Evolutionary conservation across 2,888 invertebrate genomes (phyloP), one percentile per base, ranked within the genome.

Genomic region (Drosophila austrosaltans): DNA sequence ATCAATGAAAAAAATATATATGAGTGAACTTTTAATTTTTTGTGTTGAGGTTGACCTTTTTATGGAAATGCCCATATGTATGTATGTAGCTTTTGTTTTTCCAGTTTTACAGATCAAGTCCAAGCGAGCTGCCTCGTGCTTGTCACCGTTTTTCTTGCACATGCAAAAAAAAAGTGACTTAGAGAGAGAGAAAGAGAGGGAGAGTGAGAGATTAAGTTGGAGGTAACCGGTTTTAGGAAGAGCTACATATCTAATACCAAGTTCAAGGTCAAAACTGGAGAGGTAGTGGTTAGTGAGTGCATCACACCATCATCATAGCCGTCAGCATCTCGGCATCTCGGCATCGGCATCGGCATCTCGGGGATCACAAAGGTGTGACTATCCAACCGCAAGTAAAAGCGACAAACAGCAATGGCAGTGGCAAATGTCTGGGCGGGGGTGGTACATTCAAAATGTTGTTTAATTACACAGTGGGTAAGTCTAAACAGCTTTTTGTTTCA

Each of bases 231-330:
- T 48, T 87, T 87, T 75, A 59, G 63, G 61, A 76, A 74, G 78
- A 86, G 81, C 85, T 42, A 65, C 66, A 67, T 76, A 85, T 88
- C 87, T 88, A 87, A 87, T 87, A 87, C 89, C 87, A 87, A 87
- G 87, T 87, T 87, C 89, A 87, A 88, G 87, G 87, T 87, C 75
- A 79, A 84, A 66, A 67, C 22, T 61, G 66, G 63, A 63, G 63
- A 62, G 68, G 67, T 66, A 70, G 68, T 77, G 75, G 65, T 60
- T 59, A 62, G 69, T 69, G 63, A 70, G 68, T 77, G 75, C 75
- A 75, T 72, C 75, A 69, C 69, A 53, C 39, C 57, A 57, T n/a
- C 57, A 57, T n/a, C 22, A 58, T 12, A 28, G 53, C 54, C 72
- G 54, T 63, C 64, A 63, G 25, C 57, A 63, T 40, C 54, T 63